A percentile compares a stretch with the other conserved stretches of the same genome.
Conservation (phyloP, 2,113 vertebrate species). For the Todiramphus saurophagus region DNA sequence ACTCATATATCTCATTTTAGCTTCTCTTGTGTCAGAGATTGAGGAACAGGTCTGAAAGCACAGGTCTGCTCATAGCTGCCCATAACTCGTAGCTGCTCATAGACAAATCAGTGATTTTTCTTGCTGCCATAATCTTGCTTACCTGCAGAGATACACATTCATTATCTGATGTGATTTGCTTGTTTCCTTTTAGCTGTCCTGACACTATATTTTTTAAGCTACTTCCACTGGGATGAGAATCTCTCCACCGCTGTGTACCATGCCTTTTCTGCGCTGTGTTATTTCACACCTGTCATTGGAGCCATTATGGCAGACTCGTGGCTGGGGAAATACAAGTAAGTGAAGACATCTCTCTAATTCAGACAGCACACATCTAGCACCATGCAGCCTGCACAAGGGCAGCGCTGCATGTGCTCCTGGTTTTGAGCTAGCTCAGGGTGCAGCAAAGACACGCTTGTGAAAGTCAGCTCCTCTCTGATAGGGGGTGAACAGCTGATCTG, state of each 20-base stretch:
- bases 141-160: neutral
- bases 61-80: neutral
- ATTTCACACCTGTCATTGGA: constrained; percentile 94
- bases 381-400: neutral
- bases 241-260: constrained; percentile 94
- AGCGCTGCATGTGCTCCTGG: neutral
- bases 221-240: constrained; percentile 90
- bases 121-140: neutral
- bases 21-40: neutral
- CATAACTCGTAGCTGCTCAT: neutral
- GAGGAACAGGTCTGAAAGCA: neutral
- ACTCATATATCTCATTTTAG: neutral
- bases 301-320: constrained; percentile 95
- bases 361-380: neutral
- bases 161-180: constrained; percentile 8
- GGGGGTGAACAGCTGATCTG: neutral
- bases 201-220: constrained; percentile 92
- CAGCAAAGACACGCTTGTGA: neutral
- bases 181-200: constrained; percentile 82
- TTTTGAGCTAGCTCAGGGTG: neutral
- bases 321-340: constrained; percentile 97
- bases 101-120: neutral
- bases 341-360: neutral
- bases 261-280: constrained; percentile 91
- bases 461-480: neutral